Evolutionary conservation across 2,888 invertebrate species (phyloP), one percentile per base, ranked within the genome.

Genomic region (Choristoneura rosaceana): DNA sequence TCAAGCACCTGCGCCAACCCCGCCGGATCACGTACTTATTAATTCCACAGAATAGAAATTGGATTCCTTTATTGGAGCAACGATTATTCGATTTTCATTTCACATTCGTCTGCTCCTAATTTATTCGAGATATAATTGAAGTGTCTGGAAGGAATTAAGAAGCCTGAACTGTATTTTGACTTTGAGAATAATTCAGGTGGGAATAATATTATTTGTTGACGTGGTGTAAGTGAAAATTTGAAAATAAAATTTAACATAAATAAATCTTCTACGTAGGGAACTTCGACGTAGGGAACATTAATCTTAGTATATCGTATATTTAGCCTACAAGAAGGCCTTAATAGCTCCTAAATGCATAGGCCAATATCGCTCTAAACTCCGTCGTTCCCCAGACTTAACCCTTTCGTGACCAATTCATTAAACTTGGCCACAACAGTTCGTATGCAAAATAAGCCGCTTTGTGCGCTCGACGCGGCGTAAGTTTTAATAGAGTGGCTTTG

Each of bases 121-220:
- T 90, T 88, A 90, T 88, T 86, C 85, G 76, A 78, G 81, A 83
- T 85, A 85, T 89, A 90, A 90, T 91, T 90, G 86, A 82, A 85
- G 80, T 81, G 81, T 71, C 70, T 62, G 55, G 34, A 66, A 76
- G 77, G 80, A 76, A 77, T 80, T 79, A 74, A 55, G 55, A 55
- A 55, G 55, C 55, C 58, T 38, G 63, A 70, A 70, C 58, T 64
- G 63, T 70, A 58, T 64, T 70, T 70, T 70, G 47, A 64, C 62
- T 64, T 64, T 17, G 33, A 62, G 45, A 43, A 64, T 38, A 55
- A 70, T 17, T 64, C 43, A 55, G 55, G 62, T 62, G 62, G 33
- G 33, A 52, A 43, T 43, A 47, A 70, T 64, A 70, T 58, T 33
- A 10, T 15, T 64, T 25, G 55, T 25, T 55, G 55, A 55, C 25